Conservation (phyloP, 2,888 invertebrate species). For the Mylabris sibirica region DNA sequence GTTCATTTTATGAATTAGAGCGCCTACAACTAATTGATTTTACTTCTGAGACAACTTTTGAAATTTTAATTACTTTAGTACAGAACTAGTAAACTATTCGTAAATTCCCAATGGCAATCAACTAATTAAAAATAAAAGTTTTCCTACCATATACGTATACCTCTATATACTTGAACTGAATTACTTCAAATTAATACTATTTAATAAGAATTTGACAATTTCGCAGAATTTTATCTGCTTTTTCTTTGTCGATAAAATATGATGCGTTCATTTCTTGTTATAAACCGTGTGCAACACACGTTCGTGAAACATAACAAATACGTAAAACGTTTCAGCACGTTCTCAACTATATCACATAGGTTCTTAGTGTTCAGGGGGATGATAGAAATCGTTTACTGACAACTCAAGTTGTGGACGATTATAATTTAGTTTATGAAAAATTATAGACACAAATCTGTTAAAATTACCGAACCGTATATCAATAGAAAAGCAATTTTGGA, state of each 20-base stretch:
- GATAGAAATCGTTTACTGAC: background rate
- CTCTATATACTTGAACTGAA: background rate
- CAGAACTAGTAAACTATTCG: conserved; percentile 17
- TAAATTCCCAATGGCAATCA: conserved; percentile 24
- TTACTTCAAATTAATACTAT: conserved; percentile 8
- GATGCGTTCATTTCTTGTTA: conserved; percentile 33
- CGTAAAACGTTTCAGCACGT: conserved; percentile 36
- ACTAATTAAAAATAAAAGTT: conserved; percentile 23
- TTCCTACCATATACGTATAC: background rate
- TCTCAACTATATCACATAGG: conserved; percentile 30
- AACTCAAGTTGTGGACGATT: background rate
- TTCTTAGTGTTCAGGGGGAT: background rate
- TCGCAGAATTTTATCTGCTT: background rate
- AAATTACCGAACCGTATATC: background rate
- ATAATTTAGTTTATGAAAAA: conserved; percentile 11
- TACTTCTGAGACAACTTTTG: conserved; percentile 15
- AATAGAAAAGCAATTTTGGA: background rate
- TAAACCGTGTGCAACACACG: conserved; percentile 35
- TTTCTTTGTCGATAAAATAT: conserved; percentile 20
- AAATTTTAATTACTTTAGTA: conserved; percentile 30
- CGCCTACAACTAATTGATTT: conserved; percentile 20
- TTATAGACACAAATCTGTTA: background rate
- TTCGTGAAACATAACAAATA: conserved; percentile 36
- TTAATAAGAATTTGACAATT: background rate
- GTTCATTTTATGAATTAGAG: background rate